Conservation (phyloP, 2,113 vertebrate genomes). For the Macroglossus sobrinus region DNA sequence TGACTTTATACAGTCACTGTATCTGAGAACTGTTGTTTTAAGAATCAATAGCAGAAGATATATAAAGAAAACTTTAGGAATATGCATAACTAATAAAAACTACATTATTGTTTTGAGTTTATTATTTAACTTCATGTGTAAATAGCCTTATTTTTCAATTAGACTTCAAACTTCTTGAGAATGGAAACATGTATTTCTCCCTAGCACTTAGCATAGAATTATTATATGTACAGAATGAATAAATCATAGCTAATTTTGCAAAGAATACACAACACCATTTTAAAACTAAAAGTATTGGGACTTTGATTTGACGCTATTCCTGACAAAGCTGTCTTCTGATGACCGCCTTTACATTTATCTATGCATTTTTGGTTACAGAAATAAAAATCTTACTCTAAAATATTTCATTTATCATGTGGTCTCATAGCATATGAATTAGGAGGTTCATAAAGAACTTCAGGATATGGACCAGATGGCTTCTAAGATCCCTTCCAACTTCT, state of each 20-base stretch:
- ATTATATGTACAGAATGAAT: neutral
- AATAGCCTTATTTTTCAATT: neutral
- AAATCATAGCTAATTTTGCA: neutral
- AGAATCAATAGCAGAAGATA: neutral
- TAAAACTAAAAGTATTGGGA: neutral
- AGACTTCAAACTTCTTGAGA: neutral
- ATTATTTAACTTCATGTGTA: slow-evolving; percentile 20
- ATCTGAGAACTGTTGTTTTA: neutral
- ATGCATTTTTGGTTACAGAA: neutral
- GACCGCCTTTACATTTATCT: neutral
- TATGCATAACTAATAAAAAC: neutral
- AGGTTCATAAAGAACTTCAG: slow-evolving; percentile 12
- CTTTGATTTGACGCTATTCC: neutral
- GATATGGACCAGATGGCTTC: neutral
- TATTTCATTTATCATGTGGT: neutral
- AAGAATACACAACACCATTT: neutral
- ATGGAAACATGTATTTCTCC: neutral
- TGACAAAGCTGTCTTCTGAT: neutral
- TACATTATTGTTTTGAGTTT: neutral
- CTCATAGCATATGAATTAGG: neutral
- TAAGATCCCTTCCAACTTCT: neutral
- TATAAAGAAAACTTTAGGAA: neutral
- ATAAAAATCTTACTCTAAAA: neutral
- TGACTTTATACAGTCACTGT: neutral
- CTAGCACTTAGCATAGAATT: neutral